Percentiles rank a stretch among this genome's conserved stretches.
Evolutionary conservation across 2,797 vertebrate genomes (phyloP).

Genomic region (Tinamus major): DNA sequence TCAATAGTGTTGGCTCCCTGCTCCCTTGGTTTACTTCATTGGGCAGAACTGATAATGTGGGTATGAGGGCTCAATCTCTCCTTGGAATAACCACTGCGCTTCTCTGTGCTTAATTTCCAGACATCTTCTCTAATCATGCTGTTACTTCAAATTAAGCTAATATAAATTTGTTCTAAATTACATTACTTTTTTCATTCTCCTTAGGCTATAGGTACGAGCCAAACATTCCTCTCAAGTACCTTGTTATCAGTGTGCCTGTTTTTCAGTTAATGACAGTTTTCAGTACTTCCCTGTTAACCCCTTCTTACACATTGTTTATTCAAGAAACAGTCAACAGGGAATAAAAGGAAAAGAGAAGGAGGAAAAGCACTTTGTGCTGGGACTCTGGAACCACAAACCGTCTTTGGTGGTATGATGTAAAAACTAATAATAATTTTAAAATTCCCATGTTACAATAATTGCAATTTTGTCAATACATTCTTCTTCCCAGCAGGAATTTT

Average conservation of each 20-base stretch:
- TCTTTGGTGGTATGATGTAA: not conserved
- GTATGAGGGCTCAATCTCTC: not conserved
- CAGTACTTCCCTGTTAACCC: not conserved
- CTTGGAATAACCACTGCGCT: not conserved
- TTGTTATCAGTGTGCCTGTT: not conserved
- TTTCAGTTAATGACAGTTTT: not conserved
- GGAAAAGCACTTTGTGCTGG: not conserved
- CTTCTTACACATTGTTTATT: not conserved
- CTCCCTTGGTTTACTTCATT: not conserved
- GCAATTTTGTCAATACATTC: not conserved
- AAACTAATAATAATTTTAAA: not conserved
- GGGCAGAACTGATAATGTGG: not conserved
- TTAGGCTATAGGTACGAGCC: not conserved
- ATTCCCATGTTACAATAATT: accelerated
- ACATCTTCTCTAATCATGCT: not conserved
- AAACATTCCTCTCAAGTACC: not conserved
- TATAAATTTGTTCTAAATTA: not conserved
- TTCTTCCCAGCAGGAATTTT: not conserved
- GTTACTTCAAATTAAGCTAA: not conserved
- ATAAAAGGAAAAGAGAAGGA: not conserved
- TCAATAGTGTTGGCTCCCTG: not conserved
- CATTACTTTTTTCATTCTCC: not conserved
- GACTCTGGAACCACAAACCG: not conserved
- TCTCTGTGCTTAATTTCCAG: not conserved
- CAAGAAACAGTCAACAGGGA: not conserved